Conservation (phyloP, 2,797 vertebrate genomes). For the Catamblyrhynchus diadema region DNA sequence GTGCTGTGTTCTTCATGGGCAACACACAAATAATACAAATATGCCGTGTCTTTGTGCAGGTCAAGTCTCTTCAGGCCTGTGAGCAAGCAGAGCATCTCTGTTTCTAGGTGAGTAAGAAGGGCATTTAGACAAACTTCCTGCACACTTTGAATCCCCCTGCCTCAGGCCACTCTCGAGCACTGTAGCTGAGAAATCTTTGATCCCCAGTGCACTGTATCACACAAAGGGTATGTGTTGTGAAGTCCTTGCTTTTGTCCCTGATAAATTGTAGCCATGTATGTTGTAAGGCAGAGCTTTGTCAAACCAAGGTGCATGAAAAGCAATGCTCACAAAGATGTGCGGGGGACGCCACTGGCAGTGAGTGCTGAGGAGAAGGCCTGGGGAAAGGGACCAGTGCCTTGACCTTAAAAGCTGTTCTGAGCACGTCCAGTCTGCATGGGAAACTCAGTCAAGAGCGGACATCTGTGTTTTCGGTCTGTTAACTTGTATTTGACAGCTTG, state of each 20-base stretch:
- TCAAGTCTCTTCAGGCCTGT: neutral
- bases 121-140: neutral
- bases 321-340: accelerated
- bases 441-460: neutral
- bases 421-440: neutral
- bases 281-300: neutral
- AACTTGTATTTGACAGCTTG: slow-evolving; percentile 40
- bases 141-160: neutral
- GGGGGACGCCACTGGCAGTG: neutral
- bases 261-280: accelerated
- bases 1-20: neutral
- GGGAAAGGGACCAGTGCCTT: neutral
- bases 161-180: neutral
- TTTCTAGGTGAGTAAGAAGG: neutral
- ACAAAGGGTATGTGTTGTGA: neutral
- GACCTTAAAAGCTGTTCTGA: slow-evolving; percentile 17
- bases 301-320: accelerated
- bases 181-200: neutral
- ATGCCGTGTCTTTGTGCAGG: accelerated
- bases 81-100: neutral
- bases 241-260: neutral
- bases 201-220: neutral
- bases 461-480: slow-evolving; percentile 45
- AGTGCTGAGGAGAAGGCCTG: neutral
- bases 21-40: neutral